phyloP scores from a whole-genome alignment of 2,797 vertebrate species.

The Pogoniulus pusillus region DNA sequence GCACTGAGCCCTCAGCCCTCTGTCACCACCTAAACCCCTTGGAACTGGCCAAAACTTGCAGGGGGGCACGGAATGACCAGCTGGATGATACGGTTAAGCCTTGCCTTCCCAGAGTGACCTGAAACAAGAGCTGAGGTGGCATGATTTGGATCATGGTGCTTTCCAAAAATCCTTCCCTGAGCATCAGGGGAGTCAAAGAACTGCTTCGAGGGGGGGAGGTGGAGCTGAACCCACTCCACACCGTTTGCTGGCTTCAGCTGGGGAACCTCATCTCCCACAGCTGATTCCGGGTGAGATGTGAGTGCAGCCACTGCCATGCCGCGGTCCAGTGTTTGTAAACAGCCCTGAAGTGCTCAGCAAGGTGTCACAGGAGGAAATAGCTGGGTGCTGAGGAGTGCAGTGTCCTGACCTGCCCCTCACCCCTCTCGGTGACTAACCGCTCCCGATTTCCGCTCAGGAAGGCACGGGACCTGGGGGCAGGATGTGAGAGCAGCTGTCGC shows the following conservation, averaged over 20 bases:
- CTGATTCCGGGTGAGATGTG: not conserved
- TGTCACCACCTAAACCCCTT: not conserved
- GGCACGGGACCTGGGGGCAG: not conserved
- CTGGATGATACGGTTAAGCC: not conserved
- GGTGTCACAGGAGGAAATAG: slow-evolving; percentile 45
- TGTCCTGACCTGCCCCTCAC: slow-evolving; percentile 34
- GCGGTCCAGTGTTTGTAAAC: not conserved
- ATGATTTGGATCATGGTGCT: accelerated
- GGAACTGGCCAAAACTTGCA: not conserved
- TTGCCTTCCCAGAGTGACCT: not conserved
- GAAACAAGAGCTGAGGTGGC: accelerated
- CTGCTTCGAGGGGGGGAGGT: not conserved
- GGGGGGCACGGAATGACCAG: accelerated
- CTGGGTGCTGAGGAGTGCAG: not conserved
- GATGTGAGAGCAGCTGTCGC: slow-evolving; percentile 18
- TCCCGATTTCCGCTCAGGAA: slow-evolving; percentile 42
- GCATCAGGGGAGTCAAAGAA: accelerated
- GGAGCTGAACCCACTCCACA: not conserved
- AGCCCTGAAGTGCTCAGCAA: not conserved
- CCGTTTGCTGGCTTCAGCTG: not conserved
- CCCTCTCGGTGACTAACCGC: not conserved
- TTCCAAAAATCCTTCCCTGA: not conserved
- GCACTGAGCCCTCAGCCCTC: not conserved
- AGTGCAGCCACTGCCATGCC: not conserved
- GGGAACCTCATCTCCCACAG: accelerated